phyloP scores from a whole-genome alignment of 2,888 invertebrate genomes.

The Epistrophe eligans region DNA sequence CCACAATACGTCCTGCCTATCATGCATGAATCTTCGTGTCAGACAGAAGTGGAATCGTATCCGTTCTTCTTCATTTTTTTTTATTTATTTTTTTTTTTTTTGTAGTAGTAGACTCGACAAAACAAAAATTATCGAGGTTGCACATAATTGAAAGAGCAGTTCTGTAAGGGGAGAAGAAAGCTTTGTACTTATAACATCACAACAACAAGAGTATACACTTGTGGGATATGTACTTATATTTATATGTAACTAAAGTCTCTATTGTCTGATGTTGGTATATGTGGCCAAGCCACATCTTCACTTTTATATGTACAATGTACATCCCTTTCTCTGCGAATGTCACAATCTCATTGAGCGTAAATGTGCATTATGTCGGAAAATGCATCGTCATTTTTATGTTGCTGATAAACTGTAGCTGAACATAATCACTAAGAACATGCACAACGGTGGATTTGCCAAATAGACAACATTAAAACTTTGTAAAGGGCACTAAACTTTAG shows the following conservation, averaged over 20 bases:
- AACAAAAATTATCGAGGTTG: conserved; percentile 69
- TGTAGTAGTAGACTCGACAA: conserved; percentile 46
- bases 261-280: conserved; percentile 52
- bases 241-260: conserved; percentile 44
- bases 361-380: conserved; percentile 62
- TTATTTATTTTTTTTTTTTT: conserved; percentile 28
- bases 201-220: conserved; percentile 52
- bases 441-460: neutral
- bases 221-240: conserved; percentile 11
- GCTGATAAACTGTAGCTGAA: conserved; percentile 30
- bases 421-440: conserved; percentile 43
- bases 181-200: conserved; percentile 56
- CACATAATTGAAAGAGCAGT: conserved; percentile 68
- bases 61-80: conserved; percentile 41
- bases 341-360: conserved; percentile 27
- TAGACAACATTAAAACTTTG: neutral
- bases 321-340: neutral
- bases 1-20: conserved; percentile 51
- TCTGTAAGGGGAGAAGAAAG: conserved; percentile 65
- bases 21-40: conserved; percentile 63
- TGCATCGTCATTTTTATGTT: conserved; percentile 72
- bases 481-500: neutral
- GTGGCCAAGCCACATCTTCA: conserved; percentile 18
- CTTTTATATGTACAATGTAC: neutral
- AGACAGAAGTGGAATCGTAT: conserved; percentile 59